A percentile compares a stretch with the other conserved stretches of the same genome.
Evolutionary conservation across 2,888 invertebrate species (phyloP).

Genomic region (Cheiracanthium punctorium): DNA sequence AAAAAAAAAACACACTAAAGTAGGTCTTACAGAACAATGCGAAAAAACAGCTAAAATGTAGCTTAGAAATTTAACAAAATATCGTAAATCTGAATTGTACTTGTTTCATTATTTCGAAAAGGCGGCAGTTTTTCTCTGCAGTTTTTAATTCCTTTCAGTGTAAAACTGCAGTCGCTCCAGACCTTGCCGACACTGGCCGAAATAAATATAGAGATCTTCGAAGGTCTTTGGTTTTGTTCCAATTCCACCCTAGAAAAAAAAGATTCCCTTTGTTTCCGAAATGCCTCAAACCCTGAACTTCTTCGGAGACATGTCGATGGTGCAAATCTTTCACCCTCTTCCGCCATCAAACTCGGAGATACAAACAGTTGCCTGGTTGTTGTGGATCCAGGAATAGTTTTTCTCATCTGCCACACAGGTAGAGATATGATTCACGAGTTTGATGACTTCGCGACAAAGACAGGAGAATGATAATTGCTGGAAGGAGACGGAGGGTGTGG

Average conservation of each 20-base stretch:
- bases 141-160: neutral
- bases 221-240: conserved; percentile 42
- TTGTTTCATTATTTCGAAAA: no score
- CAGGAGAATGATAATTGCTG: neutral
- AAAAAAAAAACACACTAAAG: no score
- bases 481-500: neutral
- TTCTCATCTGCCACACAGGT: neutral
- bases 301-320: neutral
- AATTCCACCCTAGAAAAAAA: conserved; percentile 15
- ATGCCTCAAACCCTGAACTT: conserved; percentile 9
- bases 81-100: no score
- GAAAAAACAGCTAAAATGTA: no score
- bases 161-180: neutral
- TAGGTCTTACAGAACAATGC: no score
- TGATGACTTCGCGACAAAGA: neutral
- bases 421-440: neutral
- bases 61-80: no score
- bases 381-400: neutral
- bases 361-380: neutral
- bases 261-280: conserved; percentile 27
- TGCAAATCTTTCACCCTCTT: neutral
- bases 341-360: neutral
- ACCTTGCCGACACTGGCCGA: conserved; percentile 63
- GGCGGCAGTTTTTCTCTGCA: neutral
- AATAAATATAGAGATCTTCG: conserved; percentile 52